Evolutionary conservation across 2,797 vertebrate species (phyloP).

Genomic region (Gobionotothen gibberifrons): DNA sequence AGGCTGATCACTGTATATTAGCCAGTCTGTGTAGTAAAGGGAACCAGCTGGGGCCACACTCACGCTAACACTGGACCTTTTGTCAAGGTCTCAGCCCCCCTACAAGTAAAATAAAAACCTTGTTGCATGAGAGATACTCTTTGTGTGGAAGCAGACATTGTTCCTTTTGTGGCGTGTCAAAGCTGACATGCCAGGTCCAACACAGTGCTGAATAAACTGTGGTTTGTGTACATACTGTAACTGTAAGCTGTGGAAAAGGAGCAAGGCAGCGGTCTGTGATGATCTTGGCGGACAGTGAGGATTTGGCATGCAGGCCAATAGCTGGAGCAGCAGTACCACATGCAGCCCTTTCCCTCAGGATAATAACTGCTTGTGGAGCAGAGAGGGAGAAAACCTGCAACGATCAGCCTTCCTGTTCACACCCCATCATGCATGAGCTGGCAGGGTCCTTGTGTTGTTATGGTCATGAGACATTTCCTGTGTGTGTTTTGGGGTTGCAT

Average conservation of each 20-base stretch:
- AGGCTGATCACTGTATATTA: slow-evolving; percentile 81
- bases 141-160: slow-evolving; percentile 77
- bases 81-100: slow-evolving; percentile 77
- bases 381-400: slow-evolving; percentile 75
- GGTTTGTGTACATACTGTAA: slow-evolving; percentile 84
- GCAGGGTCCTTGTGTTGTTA: slow-evolving; percentile 75
- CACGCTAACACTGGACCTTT: slow-evolving; percentile 80
- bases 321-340: slow-evolving; percentile 72
- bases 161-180: slow-evolving; percentile 80
- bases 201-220: slow-evolving; percentile 80
- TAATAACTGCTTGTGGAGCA: slow-evolving; percentile 77
- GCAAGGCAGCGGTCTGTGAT: slow-evolving; percentile 79
- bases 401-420: slow-evolving; percentile 82
- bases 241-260: slow-evolving; percentile 81
- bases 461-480: slow-evolving; percentile 84
- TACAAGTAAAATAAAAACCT: slow-evolving; percentile 72
- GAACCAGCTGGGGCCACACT: slow-evolving; percentile 81
- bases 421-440: slow-evolving; percentile 77
- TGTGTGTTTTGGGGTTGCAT: slow-evolving; percentile 84
- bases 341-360: slow-evolving; percentile 72
- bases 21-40: slow-evolving; percentile 77
- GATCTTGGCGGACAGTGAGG: slow-evolving; percentile 78
- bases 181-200: slow-evolving; percentile 77
- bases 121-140: slow-evolving; percentile 76
- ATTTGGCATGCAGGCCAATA: slow-evolving; percentile 71